Percentiles rank a stretch among this genome's conserved stretches.
Conservation (phyloP, 2,888 invertebrate species). For the Adineta ricciae region DNA sequence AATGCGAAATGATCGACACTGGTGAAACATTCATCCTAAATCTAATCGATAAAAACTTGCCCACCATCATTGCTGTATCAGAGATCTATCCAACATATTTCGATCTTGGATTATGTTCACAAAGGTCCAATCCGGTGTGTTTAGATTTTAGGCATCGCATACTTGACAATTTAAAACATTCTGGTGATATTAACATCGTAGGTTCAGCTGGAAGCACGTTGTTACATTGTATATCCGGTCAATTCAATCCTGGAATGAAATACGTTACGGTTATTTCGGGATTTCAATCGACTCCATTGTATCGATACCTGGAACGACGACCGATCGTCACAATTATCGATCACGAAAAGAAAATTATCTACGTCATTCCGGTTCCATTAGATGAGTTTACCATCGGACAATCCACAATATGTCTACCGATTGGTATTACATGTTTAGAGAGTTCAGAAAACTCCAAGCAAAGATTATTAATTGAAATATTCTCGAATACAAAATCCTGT, state of each 20-base stretch:
- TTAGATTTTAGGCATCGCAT: neutral
- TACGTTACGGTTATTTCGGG: neutral
- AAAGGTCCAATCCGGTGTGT: neutral
- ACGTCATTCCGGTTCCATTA: neutral
- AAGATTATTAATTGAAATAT: neutral
- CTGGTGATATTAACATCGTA: neutral
- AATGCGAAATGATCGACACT: neutral
- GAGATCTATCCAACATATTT: slow-evolving; percentile 2
- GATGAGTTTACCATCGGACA: neutral
- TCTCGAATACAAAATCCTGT: neutral
- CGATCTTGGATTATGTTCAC: neutral
- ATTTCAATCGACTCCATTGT: neutral
- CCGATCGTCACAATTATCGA: neutral
- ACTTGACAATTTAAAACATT: neutral
- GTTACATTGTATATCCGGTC: neutral
- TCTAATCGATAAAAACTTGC: neutral
- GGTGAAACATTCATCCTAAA: neutral
- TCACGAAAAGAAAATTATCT: neutral
- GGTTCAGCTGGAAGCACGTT: neutral
- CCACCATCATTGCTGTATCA: neutral
- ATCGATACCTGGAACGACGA: neutral
- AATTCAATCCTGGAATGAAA: neutral
- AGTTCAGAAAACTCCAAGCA: neutral
- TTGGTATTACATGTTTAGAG: neutral
- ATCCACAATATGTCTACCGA: neutral